phyloP scores from a whole-genome alignment of 2,888 invertebrate genomes.

The Drosophila seclusa region DNA sequence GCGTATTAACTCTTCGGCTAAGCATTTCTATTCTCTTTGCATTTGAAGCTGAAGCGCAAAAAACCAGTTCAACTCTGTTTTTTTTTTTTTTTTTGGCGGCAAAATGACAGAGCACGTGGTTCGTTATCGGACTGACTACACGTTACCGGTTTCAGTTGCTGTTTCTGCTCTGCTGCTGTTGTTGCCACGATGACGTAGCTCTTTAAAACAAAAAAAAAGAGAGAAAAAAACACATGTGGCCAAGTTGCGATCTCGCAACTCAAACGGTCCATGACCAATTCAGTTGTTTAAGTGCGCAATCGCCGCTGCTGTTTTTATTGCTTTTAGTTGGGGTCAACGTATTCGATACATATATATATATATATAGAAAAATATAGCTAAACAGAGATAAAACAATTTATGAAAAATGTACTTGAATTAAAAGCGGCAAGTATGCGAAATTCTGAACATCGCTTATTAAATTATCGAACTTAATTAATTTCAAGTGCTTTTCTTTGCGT shows the following conservation, averaged over 20 bases:
- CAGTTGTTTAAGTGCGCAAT: slow-evolving; percentile 58
- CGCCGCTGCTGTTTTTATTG: slow-evolving; percentile 8
- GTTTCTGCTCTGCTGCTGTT: slow-evolving; percentile 27
- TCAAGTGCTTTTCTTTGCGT: slow-evolving; percentile 48
- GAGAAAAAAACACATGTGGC: slow-evolving; percentile 51
- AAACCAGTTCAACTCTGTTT: slow-evolving; percentile 63
- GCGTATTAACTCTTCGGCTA: not conserved
- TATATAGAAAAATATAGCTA: not conserved
- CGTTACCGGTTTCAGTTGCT: slow-evolving; percentile 58
- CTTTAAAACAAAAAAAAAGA: slow-evolving; percentile 5
- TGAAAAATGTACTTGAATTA: slow-evolving; percentile 16
- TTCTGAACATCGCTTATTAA: slow-evolving; percentile 51
- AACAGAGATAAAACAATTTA: slow-evolving; percentile 13
- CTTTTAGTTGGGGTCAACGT: slow-evolving; percentile 62
- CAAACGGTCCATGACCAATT: slow-evolving; percentile 72
- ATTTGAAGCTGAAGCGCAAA: slow-evolving; percentile 9
- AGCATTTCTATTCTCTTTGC: not conserved
- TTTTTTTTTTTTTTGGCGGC: slow-evolving; percentile 64
- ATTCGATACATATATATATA: slow-evolving; percentile 24
- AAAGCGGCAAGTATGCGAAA: slow-evolving; percentile 13
- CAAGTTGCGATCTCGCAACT: slow-evolving; percentile 38
- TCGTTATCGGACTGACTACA: slow-evolving; percentile 23
- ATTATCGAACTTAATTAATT: slow-evolving; percentile 63
- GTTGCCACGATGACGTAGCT: slow-evolving; percentile 65
- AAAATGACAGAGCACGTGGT: slow-evolving; percentile 66